phyloP scores from a whole-genome alignment of 2,797 vertebrate genomes.

The Neoniphon sammara region DNA sequence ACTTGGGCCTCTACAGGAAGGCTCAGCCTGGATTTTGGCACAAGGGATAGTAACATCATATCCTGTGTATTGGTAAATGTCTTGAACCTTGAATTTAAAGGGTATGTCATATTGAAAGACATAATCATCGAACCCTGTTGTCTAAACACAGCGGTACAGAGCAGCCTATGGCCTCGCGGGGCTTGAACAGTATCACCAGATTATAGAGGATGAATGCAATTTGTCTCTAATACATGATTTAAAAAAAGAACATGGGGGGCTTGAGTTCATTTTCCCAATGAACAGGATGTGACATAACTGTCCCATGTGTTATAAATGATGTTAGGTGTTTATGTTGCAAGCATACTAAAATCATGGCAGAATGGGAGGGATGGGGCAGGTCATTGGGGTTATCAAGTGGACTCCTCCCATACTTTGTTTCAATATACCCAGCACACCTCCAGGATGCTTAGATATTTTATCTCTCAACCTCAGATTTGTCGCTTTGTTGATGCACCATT shows the following conservation, averaged over 20 bases:
- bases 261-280: slow-evolving; percentile 8
- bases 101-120: background rate
- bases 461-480: background rate
- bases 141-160: background rate
- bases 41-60: too few species aligned
- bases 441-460: too few species aligned
- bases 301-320: slow-evolving; percentile 6
- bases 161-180: background rate
- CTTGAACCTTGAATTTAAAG: too few species aligned
- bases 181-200: background rate
- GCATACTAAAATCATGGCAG: background rate
- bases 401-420: too few species aligned
- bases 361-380: background rate
- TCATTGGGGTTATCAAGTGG: background rate
- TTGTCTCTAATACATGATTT: background rate
- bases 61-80: too few species aligned
- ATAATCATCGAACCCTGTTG: background rate
- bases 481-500: background rate
- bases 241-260: background rate
- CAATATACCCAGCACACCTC: too few species aligned
- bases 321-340: background rate
- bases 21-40: too few species aligned
- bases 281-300: slow-evolving; percentile 41
- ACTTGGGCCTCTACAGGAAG: too few species aligned
- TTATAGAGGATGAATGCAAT: background rate